phyloP scores from a whole-genome alignment of 1,140 invertebrate species.

The Cydia fagiglandana region DNA sequence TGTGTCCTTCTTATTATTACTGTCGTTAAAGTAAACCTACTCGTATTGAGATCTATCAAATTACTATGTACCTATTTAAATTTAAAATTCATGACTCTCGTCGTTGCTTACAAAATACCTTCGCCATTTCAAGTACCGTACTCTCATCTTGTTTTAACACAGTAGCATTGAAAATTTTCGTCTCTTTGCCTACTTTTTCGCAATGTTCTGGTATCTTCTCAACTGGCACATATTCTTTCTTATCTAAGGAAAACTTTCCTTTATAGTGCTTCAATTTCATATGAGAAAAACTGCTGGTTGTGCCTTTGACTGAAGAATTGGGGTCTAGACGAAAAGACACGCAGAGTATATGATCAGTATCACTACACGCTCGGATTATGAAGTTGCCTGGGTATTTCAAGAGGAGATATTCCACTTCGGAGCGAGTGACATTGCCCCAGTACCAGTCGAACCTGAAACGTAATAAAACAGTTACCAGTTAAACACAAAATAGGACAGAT shows the following conservation, averaged over 20 bases:
- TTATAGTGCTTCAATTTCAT: constrained; percentile 10
- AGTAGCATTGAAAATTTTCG: background rate
- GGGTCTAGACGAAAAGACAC: background rate
- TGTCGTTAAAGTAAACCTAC: no score
- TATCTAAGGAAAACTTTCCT: constrained; percentile 1
- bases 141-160: background rate
- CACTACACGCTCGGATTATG: background rate
- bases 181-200: background rate
- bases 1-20: no score
- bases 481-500: background rate
- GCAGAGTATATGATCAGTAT: background rate
- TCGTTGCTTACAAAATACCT: background rate
- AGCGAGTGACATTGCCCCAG: constrained; percentile 8
- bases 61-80: no score
- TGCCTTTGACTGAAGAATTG: background rate
- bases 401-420: constrained; percentile 4
- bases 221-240: background rate
- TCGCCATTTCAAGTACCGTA: background rate
- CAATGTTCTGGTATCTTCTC: constrained; percentile 13
- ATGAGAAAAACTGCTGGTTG: constrained; percentile 1
- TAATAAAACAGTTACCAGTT: background rate
- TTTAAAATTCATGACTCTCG: background rate
- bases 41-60: no score
- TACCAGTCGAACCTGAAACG: constrained; percentile 4
- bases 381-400: background rate